These are phyloP conservation scores for Eucera pruinosa DNA, from an alignment of 2,888 invertebrate genomes.

Conservation along the genomic window DNA sequence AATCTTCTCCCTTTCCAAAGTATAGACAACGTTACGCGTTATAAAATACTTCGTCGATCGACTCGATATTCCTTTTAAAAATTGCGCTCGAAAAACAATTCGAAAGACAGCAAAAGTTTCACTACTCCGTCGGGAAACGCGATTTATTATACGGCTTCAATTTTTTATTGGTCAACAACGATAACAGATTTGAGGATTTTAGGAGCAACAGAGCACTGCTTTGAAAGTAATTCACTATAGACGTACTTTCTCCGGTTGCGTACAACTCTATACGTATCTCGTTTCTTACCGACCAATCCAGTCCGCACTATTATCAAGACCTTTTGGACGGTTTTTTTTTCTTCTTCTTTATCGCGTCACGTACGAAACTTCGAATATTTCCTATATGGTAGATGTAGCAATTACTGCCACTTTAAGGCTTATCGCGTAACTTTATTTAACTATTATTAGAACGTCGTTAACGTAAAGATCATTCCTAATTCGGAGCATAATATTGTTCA, in stretches of 20 bases:
- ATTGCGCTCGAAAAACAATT: too few relatives aligned
- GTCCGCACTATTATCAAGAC: slow-evolving; percentile 51
- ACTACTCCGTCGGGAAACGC: background rate
- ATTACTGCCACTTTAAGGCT: too few relatives aligned
- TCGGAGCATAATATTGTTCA: too few relatives aligned
- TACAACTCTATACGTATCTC: background rate
- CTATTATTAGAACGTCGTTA: too few relatives aligned
- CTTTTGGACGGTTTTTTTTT: slow-evolving; percentile 34
- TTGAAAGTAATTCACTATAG: slow-evolving; percentile 43
- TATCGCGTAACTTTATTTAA: too few relatives aligned
- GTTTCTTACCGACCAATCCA: slow-evolving; percentile 34
- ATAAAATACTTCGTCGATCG: too few relatives aligned
- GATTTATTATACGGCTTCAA: slow-evolving; percentile 20
- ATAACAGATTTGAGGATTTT: slow-evolving; percentile 23
- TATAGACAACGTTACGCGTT: too few relatives aligned
- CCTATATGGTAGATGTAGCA: too few relatives aligned
- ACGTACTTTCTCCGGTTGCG: slow-evolving; percentile 40
- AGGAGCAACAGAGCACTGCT: slow-evolving; percentile 4
- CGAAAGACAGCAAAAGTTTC: background rate
- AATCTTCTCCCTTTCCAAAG: background rate
- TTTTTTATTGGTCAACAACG: background rate
- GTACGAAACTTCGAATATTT: slow-evolving; percentile 6
- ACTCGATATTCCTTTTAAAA: too few relatives aligned
- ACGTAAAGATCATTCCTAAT: too few relatives aligned
- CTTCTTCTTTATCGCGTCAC: slow-evolving; percentile 21